Evolutionary conservation across 1,140 invertebrate species (phyloP), one percentile per base, ranked within the genome.

Genomic region (Pseudachorutes palmiensis): DNA sequence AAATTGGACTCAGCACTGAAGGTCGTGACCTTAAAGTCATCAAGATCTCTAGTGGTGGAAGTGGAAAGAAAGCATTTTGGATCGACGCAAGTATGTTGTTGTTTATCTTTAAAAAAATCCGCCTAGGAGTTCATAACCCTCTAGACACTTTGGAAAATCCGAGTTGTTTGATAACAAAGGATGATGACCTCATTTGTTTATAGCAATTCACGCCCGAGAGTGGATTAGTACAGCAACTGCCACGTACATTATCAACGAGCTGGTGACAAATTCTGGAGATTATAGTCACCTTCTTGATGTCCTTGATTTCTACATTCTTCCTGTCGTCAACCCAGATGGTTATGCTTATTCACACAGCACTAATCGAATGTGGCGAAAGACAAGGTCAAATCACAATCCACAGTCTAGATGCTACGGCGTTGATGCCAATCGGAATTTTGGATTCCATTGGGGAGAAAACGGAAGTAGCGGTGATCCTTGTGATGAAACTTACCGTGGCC

Each of bases 201-300:
- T 45, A 77, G 78, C 77, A 1, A 79, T 81, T 48, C 81, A 82
- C 70, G 79, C 80, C 0, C 57, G 81, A 48, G 84, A 92, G 80
- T 92, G 90, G 90, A 89, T 92, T 45, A 83, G 88, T 0, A 87
- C 88, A 5, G 88, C 89, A 0, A 77, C 81, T 0, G 83, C 83
- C 12, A 55, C 51, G 5, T 87, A 84, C 71, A 80, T 87, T 12
- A 81, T 86, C 19, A 74, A 79, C 63, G 74, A 79, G 63, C 67
- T 81, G 24, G 72, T 77, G 2, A 72, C 76, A 48, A 74, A 75
- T 30, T 51, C 68, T 9, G 70, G 66, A 58, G 65, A 65, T 29
- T 64, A 70, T 26, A 64, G 72, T 5, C 62, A 75, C 19, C 36
- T 80, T 2, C 64, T 82, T 14, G 69, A 49, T 22, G 31, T 28